These are phyloP conservation scores for Gymnosoma rotundatum DNA, from an alignment of 2,888 invertebrate species.

Conservation along the genomic window DNA sequence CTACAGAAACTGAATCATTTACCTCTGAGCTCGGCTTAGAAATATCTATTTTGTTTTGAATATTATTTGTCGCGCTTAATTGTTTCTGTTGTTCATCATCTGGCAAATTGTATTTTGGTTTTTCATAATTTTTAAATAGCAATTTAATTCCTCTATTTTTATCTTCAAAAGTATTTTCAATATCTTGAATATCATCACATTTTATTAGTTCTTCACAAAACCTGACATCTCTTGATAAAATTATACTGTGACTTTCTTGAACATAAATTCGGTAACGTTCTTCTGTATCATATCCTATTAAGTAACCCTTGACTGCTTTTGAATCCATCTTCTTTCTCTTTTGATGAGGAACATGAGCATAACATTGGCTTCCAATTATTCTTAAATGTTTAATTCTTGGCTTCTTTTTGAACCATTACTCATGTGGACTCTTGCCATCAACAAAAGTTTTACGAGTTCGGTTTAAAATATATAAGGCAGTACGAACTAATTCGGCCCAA, in stretches of 20 bases:
- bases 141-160: not conserved
- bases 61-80: not conserved
- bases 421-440: conserved; percentile 27
- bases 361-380: conserved; percentile 22
- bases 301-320: too few species aligned
- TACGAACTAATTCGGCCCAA: conserved; percentile 44
- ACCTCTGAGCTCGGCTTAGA: not conserved
- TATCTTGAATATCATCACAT: not conserved
- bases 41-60: not conserved
- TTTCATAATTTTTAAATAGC: not conserved
- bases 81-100: not conserved
- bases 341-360: too few species aligned
- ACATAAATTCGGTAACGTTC: too few species aligned
- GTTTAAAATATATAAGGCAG: conserved; percentile 42
- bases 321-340: conserved; percentile 14
- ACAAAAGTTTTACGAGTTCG: conserved; percentile 49
- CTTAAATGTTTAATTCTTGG: conserved; percentile 48
- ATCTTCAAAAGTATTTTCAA: not conserved
- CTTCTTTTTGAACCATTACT: conserved; percentile 4
- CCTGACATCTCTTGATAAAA: conserved; percentile 15
- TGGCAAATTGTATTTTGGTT: not conserved
- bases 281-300: too few species aligned
- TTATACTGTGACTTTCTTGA: not conserved
- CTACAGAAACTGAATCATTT: not conserved
- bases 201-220: conserved; percentile 24